These are phyloP conservation scores for Platerodrilus igneus DNA, from an alignment of 2,888 invertebrate species.

Conservation along the genomic window DNA sequence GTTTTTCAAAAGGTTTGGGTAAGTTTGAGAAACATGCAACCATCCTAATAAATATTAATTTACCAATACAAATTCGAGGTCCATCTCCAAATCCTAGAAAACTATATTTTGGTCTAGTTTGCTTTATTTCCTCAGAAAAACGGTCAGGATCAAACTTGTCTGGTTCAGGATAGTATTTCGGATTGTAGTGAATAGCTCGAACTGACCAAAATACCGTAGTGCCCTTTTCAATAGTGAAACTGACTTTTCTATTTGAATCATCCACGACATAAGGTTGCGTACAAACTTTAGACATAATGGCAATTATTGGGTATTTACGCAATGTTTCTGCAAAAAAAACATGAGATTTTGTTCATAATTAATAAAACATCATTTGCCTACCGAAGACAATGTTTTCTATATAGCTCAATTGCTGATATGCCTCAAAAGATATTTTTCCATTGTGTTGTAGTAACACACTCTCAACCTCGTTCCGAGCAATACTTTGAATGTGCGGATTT, in stretches of 20 bases:
- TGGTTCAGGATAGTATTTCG: constrained; percentile 43
- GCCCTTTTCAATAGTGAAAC: constrained; percentile 25
- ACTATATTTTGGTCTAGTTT: constrained; percentile 31
- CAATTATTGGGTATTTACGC: constrained; percentile 15
- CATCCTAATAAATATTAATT: too few species aligned
- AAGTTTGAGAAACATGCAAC: too few species aligned
- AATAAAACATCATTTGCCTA: too few species aligned
- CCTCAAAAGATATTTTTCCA: not conserved
- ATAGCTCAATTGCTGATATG: not conserved
- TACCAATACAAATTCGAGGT: constrained; percentile 38
- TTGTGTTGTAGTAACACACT: not conserved
- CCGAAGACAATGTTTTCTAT: not conserved
- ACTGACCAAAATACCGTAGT: constrained; percentile 37
- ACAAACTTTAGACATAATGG: constrained; percentile 9
- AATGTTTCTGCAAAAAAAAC: constrained; percentile 13
- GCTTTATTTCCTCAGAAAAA: constrained; percentile 38
- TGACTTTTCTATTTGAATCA: constrained; percentile 8
- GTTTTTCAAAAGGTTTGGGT: too few species aligned
- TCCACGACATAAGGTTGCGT: constrained; percentile 14
- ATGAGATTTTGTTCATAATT: too few species aligned
- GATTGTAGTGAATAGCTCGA: constrained; percentile 40
- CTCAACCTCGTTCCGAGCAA: not conserved
- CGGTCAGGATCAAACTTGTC: constrained; percentile 45
- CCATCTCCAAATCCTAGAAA: constrained; percentile 39
- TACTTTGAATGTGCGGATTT: not conserved